Conservation (phyloP, 2,113 vertebrate species). For the Ceyx margarethae region DNA sequence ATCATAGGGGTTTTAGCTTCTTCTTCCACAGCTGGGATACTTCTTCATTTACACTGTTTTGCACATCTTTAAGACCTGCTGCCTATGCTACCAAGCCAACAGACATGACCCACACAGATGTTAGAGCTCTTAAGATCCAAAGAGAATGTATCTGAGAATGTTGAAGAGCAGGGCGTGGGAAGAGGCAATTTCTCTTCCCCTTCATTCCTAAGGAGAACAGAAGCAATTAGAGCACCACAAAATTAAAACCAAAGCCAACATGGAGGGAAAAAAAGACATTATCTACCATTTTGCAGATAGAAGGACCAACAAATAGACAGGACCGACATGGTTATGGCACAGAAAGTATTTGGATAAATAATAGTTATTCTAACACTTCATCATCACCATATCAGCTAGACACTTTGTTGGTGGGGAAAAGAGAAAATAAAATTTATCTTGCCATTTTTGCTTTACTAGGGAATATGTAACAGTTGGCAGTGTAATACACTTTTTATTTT, state of each 20-base stretch:
- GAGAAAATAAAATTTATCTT: conserved; percentile 72
- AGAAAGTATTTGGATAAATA: conserved; percentile 21
- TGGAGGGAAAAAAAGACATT: background rate
- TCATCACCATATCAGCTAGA: conserved; percentile 44
- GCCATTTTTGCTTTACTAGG: conserved; percentile 73
- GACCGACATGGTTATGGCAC: background rate
- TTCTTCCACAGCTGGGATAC: conserved; percentile 15
- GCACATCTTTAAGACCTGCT: background rate
- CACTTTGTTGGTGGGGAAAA: conserved; percentile 45
- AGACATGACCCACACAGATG: conserved; percentile 30
- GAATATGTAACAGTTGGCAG: conserved; percentile 76
- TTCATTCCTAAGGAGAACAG: background rate
- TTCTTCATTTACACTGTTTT: conserved; percentile 13
- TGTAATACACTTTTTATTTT: conserved; percentile 77
- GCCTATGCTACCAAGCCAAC: conserved; percentile 9
- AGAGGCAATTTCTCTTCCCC: background rate
- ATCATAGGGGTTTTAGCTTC: conserved; percentile 27
- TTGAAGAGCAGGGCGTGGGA: background rate
- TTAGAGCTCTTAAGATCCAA: conserved; percentile 49
- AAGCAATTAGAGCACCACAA: background rate
- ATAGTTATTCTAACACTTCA: conserved; percentile 28
- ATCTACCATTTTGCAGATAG: background rate
- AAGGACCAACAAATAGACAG: conserved; percentile 2
- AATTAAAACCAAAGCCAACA: conserved; percentile 33
- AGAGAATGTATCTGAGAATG: conserved; percentile 12